These are phyloP conservation scores for Eupsilia transversa DNA, from an alignment of 2,888 invertebrate species.

Conservation along the genomic window DNA sequence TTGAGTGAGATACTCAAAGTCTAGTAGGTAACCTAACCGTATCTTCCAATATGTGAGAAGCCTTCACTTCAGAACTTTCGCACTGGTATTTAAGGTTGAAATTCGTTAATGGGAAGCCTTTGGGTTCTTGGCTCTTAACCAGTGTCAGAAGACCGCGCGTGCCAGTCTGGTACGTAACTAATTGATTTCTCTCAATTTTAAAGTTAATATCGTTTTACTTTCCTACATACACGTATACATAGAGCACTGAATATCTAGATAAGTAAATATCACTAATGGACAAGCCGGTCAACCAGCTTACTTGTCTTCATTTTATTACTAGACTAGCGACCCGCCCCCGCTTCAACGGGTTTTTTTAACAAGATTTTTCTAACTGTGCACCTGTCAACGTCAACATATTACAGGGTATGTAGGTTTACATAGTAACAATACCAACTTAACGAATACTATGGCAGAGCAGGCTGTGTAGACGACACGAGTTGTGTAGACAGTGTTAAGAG, in stretches of 20 bases:
- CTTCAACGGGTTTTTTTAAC: no score
- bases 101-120: neutral
- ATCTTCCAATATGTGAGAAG: neutral
- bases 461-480: no score
- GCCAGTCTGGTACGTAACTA: no score
- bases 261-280: conserved; percentile 20
- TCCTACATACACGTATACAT: no score
- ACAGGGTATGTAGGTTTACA: no score
- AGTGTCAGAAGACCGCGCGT: neutral
- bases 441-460: no score
- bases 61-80: neutral
- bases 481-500: no score
- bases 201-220: neutral
- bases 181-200: neutral
- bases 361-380: no score
- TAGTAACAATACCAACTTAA: no score
- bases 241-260: neutral
- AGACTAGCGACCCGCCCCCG: no score
- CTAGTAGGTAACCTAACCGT: neutral
- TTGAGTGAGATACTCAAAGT: neutral
- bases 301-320: conserved; percentile 17
- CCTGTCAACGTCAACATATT: no score
- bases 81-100: no score
- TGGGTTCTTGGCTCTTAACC: neutral
- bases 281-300: neutral